A percentile compares a stretch with the other conserved stretches of the same genome.
Conservation (phyloP, 2,888 invertebrate species). For the Nasonia oneida region DNA sequence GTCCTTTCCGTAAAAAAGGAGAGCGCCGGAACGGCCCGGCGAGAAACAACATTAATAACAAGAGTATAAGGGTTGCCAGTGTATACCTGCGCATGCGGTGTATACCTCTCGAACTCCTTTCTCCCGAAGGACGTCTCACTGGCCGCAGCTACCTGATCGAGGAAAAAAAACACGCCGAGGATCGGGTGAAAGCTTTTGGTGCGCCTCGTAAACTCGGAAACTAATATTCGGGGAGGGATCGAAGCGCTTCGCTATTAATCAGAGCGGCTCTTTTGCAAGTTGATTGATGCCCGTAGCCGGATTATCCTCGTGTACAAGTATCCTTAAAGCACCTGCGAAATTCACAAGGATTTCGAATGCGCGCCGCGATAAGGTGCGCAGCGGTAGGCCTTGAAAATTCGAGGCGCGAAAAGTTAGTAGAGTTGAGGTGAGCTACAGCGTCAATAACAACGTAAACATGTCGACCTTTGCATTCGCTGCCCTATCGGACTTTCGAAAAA, state of each 20-base stretch:
- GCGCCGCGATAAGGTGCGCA: neutral
- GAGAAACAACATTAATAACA: slow-evolving; percentile 28
- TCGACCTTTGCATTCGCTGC: slow-evolving; percentile 18
- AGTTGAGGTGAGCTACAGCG: slow-evolving; percentile 38
- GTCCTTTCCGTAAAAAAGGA: slow-evolving; percentile 46
- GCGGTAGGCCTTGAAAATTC: neutral
- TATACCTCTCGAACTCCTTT: slow-evolving; percentile 33
- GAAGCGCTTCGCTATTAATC: slow-evolving; percentile 44
- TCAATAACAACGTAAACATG: slow-evolving; percentile 50
- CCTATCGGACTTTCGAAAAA: slow-evolving; percentile 44
- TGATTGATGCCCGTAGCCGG: slow-evolving; percentile 22
- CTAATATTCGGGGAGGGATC: neutral
- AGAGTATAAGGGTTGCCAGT: slow-evolving; percentile 38
- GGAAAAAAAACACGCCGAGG: neutral
- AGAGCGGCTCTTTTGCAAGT: slow-evolving; percentile 3
- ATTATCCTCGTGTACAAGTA: too few relatives aligned
- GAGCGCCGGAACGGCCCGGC: neutral
- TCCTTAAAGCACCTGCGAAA: too few relatives aligned
- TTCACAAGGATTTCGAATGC: neutral
- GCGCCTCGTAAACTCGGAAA: neutral
- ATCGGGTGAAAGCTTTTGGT: neutral
- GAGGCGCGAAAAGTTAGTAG: slow-evolving; percentile 19
- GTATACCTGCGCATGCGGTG: slow-evolving; percentile 26
- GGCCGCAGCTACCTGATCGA: slow-evolving; percentile 9
- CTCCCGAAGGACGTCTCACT: neutral